Base-by-base conservation (phyloP, 2,797 vertebrate species). In the Macrochelys suwanniensis region DNA sequence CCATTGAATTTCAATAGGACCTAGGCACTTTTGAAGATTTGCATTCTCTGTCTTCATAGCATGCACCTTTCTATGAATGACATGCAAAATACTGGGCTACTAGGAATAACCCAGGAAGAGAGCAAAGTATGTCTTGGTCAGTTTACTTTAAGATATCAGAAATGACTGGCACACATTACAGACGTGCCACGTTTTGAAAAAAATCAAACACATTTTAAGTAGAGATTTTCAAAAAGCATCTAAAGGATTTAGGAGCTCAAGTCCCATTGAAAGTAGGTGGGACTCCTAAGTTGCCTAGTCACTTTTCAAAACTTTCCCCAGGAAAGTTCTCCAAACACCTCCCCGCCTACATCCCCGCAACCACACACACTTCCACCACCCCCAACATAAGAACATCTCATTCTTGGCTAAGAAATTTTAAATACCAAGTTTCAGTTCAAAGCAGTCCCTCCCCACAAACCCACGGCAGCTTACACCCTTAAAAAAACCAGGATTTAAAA, bases 401-500 rank as follows among this genome's bases (percentile, higher is more conserved):
- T 77, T 77, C 71, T 1, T 1, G 90, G 88, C 28, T 50, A 61
- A 90, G 94, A 90, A 85, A 23, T n/a, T 16, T 19, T 61, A 47
- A 95, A 85, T n/a, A 78, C 47, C 53, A 23, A 0, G 2, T 5
- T 89, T 89, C 37, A 88, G 85, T 82, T 85, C 89, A 89, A 90
- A 94, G 86, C 4, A 37, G 59, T 28, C 93, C 92, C n/a, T 3
- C 23, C 17, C 3, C 37, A 21, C 17, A 11, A 10, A 71, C n/a
- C 19, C 71, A 68, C 91, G 89, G 84, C 79, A 95, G 87, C 84
- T 85, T 93, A 87, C 54, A 84, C 82, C 89, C 92, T 92, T 89
- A 21, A 84, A 94, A 97, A 97, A 45, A 7, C 11, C 5, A 0
- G 7, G 84, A 81, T 91, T 94, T 89, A n/a, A 95, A 96, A 93